Conservation (phyloP, 2,888 invertebrate species). For the Germaria angustata region DNA sequence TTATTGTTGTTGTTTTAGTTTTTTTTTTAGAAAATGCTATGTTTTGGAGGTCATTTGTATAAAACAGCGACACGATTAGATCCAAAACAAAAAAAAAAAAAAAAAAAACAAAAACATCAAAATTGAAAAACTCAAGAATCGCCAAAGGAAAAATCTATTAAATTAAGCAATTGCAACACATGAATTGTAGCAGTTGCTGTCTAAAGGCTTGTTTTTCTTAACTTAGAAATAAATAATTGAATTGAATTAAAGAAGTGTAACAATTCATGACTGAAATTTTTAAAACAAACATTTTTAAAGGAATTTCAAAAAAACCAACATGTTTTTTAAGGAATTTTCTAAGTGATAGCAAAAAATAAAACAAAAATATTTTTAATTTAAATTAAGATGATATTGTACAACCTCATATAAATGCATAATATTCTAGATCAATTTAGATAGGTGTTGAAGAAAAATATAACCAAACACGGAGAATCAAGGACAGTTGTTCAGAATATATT, state of each 20-base stretch:
- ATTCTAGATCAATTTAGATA: conserved; percentile 36
- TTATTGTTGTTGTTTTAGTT: not conserved
- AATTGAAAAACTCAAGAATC: conserved; percentile 36
- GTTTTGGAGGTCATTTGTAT: conserved; percentile 59
- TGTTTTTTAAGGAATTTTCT: conserved; percentile 7
- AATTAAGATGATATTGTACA: not conserved
- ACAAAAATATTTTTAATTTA: not conserved
- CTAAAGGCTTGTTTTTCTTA: not conserved
- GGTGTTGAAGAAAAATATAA: not conserved
- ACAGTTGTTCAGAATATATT: too few relatives aligned
- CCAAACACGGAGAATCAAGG: not conserved
- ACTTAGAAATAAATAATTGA: conserved; percentile 31
- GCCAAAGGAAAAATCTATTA: conserved; percentile 49
- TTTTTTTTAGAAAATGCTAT: conserved; percentile 44
- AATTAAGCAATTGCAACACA: conserved; percentile 61
- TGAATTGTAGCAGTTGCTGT: conserved; percentile 32
- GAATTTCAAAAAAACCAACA: conserved; percentile 11
- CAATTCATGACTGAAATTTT: conserved; percentile 48
- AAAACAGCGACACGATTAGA: conserved; percentile 36
- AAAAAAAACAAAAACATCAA: not conserved
- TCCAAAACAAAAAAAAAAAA: conserved; percentile 16
- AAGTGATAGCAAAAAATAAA: not conserved
- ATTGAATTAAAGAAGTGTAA: conserved; percentile 50
- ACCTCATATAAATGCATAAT: not conserved
- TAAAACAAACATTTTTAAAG: conserved; percentile 16